phyloP scores from a whole-genome alignment of 2,797 vertebrate genomes.

The Glyptemys insculpta region DNA sequence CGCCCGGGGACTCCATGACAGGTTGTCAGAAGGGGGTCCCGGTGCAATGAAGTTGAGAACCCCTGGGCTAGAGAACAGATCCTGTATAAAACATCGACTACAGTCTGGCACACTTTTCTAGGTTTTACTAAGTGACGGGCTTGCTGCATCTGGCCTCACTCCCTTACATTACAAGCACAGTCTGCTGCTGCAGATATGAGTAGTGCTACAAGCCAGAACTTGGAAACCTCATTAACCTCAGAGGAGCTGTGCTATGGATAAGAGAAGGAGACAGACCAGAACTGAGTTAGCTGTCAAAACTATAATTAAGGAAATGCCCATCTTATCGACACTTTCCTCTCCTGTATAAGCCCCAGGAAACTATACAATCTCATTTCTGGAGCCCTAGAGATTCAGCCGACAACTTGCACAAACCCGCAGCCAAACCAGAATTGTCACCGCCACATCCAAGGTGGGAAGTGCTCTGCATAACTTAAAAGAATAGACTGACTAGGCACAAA shows the following conservation, averaged over 20 bases:
- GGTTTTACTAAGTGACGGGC: conserved; percentile 36
- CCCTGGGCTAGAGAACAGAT: neutral
- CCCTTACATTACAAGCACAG: neutral
- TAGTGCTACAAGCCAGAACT: neutral
- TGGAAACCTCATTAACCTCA: conserved; percentile 53
- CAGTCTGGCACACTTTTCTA: conserved; percentile 43
- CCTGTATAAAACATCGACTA: neutral
- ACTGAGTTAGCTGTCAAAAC: conserved; percentile 55
- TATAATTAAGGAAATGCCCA: conserved; percentile 53
- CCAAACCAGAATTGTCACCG: neutral
- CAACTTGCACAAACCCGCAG: neutral
- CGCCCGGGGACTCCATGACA: too few species aligned
- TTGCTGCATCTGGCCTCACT: conserved; percentile 5
- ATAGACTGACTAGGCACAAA: neutral
- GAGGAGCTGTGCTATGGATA: neutral
- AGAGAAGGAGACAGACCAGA: conserved; percentile 6
- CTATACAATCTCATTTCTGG: conserved; percentile 58
- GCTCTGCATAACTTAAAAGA: conserved; percentile 45
- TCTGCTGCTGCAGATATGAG: conserved; percentile 59
- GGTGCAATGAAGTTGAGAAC: too few species aligned
- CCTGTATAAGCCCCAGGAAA: conserved; percentile 43
- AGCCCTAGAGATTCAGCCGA: conserved; percentile 2
- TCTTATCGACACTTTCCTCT: conserved; percentile 18
- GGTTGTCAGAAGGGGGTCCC: too few species aligned
- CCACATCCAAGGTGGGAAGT: conserved; percentile 32